phyloP scores from a whole-genome alignment of 2,888 invertebrate species.

The Petrophora chlorosata region DNA sequence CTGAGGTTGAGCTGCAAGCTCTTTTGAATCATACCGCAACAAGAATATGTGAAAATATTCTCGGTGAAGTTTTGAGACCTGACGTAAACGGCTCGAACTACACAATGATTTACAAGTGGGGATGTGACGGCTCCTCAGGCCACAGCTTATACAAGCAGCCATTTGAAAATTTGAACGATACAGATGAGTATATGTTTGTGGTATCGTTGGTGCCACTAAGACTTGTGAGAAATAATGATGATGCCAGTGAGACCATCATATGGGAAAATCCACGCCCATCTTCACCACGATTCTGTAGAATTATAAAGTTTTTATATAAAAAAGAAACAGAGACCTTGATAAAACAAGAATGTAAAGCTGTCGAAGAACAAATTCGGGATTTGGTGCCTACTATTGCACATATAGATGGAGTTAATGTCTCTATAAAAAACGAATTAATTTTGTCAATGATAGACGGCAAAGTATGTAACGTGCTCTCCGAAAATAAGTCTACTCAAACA shows the following conservation, averaged over 20 bases:
- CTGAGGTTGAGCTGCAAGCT: slow-evolving; percentile 8
- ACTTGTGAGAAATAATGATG: neutral
- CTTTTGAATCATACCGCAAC: slow-evolving; percentile 1
- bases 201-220: slow-evolving; percentile 11
- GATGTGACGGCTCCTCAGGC: slow-evolving; percentile 13
- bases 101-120: slow-evolving; percentile 12
- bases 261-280: too few relatives aligned
- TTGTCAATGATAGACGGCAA: slow-evolving; percentile 21
- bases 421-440: slow-evolving; percentile 9
- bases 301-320: slow-evolving; percentile 10
- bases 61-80: neutral
- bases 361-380: neutral
- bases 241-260: too few relatives aligned
- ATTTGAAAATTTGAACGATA: slow-evolving; percentile 10
- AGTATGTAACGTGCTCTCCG: slow-evolving; percentile 12
- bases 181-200: slow-evolving; percentile 9
- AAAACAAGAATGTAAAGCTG: slow-evolving; percentile 1
- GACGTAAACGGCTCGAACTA: slow-evolving; percentile 2
- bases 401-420: neutral
- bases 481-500: slow-evolving; percentile 14
- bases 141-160: slow-evolving; percentile 12
- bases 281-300: slow-evolving; percentile 18
- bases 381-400: slow-evolving; percentile 5
- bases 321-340: slow-evolving; percentile 11
- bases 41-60: too few relatives aligned